Conservation (phyloP, 2,797 vertebrate species). For the Tragelaphus oryx region DNA sequence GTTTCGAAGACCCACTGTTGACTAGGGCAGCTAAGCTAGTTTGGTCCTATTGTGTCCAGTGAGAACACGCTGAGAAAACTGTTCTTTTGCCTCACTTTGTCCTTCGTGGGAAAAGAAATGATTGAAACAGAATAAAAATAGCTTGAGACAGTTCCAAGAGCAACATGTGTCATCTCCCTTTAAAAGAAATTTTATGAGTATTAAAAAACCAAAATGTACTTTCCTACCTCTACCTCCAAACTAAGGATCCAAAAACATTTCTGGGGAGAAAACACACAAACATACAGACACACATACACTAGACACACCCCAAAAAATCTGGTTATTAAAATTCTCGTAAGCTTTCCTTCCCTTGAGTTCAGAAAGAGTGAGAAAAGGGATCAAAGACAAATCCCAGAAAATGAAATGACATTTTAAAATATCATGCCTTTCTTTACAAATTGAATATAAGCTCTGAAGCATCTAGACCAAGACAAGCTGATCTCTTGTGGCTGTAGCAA, state of each 20-base stretch:
- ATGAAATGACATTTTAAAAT: slow-evolving; percentile 77
- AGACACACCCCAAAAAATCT: background rate
- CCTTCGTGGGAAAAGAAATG: slow-evolving; percentile 21
- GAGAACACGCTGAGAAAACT: background rate
- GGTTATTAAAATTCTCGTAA: slow-evolving; percentile 67
- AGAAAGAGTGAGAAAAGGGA: slow-evolving; percentile 67
- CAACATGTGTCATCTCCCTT: background rate
- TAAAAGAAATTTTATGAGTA: background rate
- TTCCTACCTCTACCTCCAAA: background rate
- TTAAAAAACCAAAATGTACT: background rate
- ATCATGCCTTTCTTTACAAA: slow-evolving; percentile 73
- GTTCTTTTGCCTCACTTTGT: background rate
- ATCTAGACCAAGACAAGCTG: slow-evolving; percentile 63
- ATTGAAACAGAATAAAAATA: slow-evolving; percentile 22
- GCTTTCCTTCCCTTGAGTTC: slow-evolving; percentile 67
- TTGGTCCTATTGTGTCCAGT: background rate
- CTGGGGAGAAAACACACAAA: background rate
- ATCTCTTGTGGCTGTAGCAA: slow-evolving; percentile 66
- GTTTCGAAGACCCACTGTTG: background rate
- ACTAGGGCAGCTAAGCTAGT: background rate
- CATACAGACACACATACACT: background rate
- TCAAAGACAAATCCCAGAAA: slow-evolving; percentile 75
- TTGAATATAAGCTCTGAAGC: slow-evolving; percentile 66
- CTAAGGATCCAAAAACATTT: background rate
- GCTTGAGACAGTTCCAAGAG: background rate